phyloP scores from a whole-genome alignment of 2,113 vertebrate genomes.

The Sarotherodon lohbergeri region DNA sequence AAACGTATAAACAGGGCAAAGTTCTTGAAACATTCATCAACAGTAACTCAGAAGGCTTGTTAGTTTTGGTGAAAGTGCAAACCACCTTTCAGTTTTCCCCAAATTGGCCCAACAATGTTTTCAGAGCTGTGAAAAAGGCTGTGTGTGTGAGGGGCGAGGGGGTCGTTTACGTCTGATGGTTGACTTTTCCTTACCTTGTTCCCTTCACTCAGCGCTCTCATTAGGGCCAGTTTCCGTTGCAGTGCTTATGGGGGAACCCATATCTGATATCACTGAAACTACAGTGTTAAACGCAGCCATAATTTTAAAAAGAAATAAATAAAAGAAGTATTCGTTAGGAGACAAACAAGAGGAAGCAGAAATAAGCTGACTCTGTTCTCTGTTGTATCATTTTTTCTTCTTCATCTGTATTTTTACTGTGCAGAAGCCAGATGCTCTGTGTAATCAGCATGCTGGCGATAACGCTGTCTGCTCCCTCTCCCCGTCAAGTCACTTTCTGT shows the following conservation, averaged over 20 bases:
- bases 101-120: neutral
- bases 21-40: neutral
- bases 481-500: neutral
- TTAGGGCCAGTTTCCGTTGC: slow-evolving; percentile 8
- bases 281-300: neutral
- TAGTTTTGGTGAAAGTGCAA: slow-evolving; percentile 12
- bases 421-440: neutral
- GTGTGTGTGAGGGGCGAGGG: neutral
- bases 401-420: neutral
- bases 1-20: neutral
- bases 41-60: neutral
- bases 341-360: neutral
- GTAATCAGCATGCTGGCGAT: slow-evolving; percentile 20
- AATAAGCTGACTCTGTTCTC: neutral
- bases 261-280: slow-evolving; percentile 3
- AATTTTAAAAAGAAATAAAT: neutral
- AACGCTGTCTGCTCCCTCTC: slow-evolving; percentile 14
- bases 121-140: neutral
- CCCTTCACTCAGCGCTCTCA: slow-evolving; percentile 25
- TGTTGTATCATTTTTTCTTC: neutral
- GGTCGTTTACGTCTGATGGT: neutral
- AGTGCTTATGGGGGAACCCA: neutral
- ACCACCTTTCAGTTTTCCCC: neutral
- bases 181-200: slow-evolving; percentile 29
- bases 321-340: neutral